A percentile compares a stretch with the other conserved stretches of the same genome.
Evolutionary conservation across 2,113 vertebrate species (phyloP).

Genomic region (Fukomys damarensis): DNA sequence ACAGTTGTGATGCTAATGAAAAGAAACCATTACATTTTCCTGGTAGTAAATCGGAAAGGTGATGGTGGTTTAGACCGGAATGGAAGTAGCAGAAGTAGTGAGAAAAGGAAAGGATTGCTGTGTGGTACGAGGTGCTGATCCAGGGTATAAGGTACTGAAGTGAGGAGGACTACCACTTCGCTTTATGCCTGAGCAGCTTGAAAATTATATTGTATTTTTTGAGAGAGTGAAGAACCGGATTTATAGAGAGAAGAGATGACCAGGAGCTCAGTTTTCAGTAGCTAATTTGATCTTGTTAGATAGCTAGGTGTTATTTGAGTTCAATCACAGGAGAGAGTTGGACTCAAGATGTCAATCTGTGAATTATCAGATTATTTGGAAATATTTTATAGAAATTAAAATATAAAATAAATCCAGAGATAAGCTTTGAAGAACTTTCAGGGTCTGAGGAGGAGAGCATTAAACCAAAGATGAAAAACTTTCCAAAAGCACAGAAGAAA

Average conservation of each 20-base stretch:
- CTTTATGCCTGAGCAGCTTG: neutral
- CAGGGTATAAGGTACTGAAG: neutral
- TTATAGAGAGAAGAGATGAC: accelerated
- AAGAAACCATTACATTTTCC: neutral
- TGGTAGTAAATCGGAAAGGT: neutral
- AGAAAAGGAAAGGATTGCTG: neutral
- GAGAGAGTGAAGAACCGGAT: neutral
- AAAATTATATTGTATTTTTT: neutral
- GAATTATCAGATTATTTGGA: neutral
- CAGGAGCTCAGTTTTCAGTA: neutral
- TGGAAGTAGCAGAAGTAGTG: neutral
- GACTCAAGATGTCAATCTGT: neutral
- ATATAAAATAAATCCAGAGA: neutral
- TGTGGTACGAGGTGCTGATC: neutral
- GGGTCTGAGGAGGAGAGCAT: neutral
- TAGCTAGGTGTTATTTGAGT: neutral
- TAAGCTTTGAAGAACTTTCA: neutral
- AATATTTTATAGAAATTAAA: neutral
- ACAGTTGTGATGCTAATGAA: neutral
- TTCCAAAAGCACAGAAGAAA: neutral
- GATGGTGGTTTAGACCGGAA: neutral
- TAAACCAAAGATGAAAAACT: neutral
- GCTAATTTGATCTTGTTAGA: neutral
- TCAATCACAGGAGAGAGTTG: neutral
- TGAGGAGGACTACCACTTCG: too few species aligned